These are phyloP conservation scores for Pseudachorutes palmiensis DNA, from an alignment of 1,140 invertebrate genomes.

Conservation along the genomic window DNA sequence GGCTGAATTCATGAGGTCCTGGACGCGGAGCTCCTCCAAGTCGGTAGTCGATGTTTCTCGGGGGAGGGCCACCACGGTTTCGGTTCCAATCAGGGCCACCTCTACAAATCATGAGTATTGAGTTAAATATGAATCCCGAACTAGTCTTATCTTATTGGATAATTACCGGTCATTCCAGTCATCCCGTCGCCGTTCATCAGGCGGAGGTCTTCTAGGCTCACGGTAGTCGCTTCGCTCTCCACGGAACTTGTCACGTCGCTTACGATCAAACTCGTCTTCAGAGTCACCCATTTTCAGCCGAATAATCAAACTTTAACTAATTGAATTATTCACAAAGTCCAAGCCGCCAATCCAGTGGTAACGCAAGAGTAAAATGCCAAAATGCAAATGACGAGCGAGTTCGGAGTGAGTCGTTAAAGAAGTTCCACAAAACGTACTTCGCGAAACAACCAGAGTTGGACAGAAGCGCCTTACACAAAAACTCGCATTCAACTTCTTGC, in stretches of 20 bases:
- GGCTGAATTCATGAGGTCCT: constrained; percentile 37
- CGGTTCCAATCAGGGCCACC: constrained; percentile 12
- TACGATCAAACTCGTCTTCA: constrained; percentile 83
- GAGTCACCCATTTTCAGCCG: constrained; percentile 71
- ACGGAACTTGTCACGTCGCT: constrained; percentile 77
- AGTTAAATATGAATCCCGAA: not conserved
- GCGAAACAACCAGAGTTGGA: too few relatives aligned
- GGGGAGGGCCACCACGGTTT: constrained; percentile 18
- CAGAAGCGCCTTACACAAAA: too few relatives aligned
- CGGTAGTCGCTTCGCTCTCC: constrained; percentile 74
- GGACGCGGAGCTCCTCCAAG: constrained; percentile 21
- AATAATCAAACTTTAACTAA: too few relatives aligned
- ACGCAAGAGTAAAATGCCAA: too few relatives aligned
- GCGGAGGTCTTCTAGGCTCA: constrained; percentile 44
- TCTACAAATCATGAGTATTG: not conserved
- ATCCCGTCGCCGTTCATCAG: constrained; percentile 35
- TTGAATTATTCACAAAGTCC: too few relatives aligned
- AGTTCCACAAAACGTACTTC: too few relatives aligned
- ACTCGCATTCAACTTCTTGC: too few relatives aligned
- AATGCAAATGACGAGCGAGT: too few relatives aligned
- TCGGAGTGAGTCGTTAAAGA: too few relatives aligned
- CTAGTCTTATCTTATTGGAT: not conserved
- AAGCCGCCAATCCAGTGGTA: too few relatives aligned
- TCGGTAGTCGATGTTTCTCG: constrained; percentile 34
- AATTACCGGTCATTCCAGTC: constrained; percentile 32